Conservation (phyloP, 2,113 vertebrate species). For the Zootoca vivipara region DNA sequence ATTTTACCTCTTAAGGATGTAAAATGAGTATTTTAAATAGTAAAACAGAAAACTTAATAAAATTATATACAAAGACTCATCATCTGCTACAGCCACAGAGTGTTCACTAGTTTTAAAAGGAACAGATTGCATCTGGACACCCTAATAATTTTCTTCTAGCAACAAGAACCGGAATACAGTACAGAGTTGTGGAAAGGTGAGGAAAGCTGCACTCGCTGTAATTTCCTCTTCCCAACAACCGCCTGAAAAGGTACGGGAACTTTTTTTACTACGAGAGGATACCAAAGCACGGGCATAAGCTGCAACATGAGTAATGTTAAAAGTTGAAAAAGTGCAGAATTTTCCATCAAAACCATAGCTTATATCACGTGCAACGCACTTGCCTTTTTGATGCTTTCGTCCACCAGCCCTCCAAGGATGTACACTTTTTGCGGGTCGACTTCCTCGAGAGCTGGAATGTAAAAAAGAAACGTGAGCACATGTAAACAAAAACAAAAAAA, state of each 20-base stretch:
- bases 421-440: constrained; percentile 85
- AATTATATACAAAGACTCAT: not conserved
- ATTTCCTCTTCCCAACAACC: not conserved
- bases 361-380: not conserved
- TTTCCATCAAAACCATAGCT: not conserved
- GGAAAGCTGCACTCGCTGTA: not conserved
- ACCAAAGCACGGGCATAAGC: not conserved
- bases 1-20: too few relatives aligned
- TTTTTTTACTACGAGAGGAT: not conserved
- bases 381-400: constrained; percentile 95
- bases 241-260: not conserved
- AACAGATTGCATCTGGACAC: not conserved
- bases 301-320: not conserved
- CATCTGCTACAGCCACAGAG: not conserved
- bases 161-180: not conserved
- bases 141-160: too few relatives aligned
- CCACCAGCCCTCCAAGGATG: constrained; percentile 91
- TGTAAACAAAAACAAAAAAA: not conserved
- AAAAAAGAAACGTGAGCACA: not conserved
- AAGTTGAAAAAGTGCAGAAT: not conserved
- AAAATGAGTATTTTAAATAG: too few relatives aligned
- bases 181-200: not conserved
- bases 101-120: not conserved
- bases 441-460: constrained; percentile 81
- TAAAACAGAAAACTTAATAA: too few relatives aligned